Percentiles rank a stretch among this genome's conserved stretches.
These are phyloP conservation scores for Meteorus sp. DNA, from an alignment of 1,140 invertebrate genomes.

Conservation along the genomic window DNA sequence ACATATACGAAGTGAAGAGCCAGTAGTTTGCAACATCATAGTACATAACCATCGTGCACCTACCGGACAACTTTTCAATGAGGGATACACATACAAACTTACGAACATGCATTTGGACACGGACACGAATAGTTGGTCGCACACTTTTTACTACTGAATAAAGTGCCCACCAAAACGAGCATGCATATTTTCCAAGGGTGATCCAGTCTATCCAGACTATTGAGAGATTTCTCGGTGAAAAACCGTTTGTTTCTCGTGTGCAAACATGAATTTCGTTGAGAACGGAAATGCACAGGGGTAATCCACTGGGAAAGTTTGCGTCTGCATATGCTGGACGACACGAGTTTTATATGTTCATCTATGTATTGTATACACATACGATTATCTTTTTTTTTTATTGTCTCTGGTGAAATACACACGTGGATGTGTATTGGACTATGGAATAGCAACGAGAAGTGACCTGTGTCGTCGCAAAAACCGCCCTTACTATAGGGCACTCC, in stretches of 20 bases:
- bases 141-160: too few relatives aligned
- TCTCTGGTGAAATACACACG: not conserved
- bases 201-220: conserved; percentile 14
- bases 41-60: not conserved
- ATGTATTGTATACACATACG: not conserved
- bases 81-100: not conserved
- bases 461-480: too few relatives aligned
- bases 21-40: not conserved
- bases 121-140: too few relatives aligned
- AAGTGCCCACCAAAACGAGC: too few relatives aligned
- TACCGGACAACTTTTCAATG: conserved; percentile 15
- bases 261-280: conserved; percentile 15
- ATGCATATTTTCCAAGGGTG: conserved; percentile 11
- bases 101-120: not conserved
- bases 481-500: not conserved
- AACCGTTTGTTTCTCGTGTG: not conserved
- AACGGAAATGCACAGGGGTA: not conserved
- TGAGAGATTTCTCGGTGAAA: not conserved
- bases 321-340: conserved; percentile 6
- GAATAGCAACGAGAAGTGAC: too few relatives aligned
- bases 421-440: not conserved
- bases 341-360: conserved; percentile 5
- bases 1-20: too few relatives aligned
- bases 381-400: conserved; percentile 5
- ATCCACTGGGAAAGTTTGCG: conserved; percentile 13